Evolutionary conservation across 2,797 vertebrate species (phyloP), one percentile per base, ranked within the genome.

Genomic region (Malurus leucopterus): DNA sequence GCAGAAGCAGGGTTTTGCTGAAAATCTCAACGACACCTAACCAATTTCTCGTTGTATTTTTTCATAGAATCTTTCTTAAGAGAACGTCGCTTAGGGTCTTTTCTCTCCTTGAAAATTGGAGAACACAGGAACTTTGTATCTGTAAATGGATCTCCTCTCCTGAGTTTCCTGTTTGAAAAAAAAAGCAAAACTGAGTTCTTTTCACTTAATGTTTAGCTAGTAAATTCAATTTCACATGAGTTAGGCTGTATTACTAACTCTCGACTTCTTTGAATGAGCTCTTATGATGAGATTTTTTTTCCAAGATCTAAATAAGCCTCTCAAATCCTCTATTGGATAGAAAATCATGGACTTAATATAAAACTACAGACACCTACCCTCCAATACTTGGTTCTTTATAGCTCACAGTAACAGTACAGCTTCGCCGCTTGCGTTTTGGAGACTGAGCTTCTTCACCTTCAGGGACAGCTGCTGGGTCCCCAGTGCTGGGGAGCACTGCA

Each of bases 81-180:
- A 9, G 98, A 97, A 23, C 0, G 90, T 24, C 32, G 14, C 11
- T 53, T 94, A 12, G 6, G 1, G 0, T 82, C 95, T 22, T 96
- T 96, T 61, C 96, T 98, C 82, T 96, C 88, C 92, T 99, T 99
- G 95, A 98, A 99, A 96, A 99, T 92, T 10, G 99, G 99, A 38
- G 99, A 99, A 80, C 93, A 62, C 92, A 99, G 97, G 95, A 99
- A 99, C 87, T 96, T 93, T 17, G 98, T 72, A 93, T 99, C 99
- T 70, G 99, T 99, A 95, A 98, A 98, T 32, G 98, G 98, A 92
- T 99, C 99, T 32, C 99, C 99, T 80, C 99, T 98, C 30, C 99
- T 97, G 32, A 99, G 98, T 95, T 99, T 99, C 96, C 99, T 99
- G 81, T 86, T 57, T 72, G 46, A 12, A 58, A 30, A 61, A 85